Percentiles rank a stretch among this genome's conserved stretches.
phyloP scores from a whole-genome alignment of 1,140 invertebrate genomes.

The Drosophila orosa region DNA sequence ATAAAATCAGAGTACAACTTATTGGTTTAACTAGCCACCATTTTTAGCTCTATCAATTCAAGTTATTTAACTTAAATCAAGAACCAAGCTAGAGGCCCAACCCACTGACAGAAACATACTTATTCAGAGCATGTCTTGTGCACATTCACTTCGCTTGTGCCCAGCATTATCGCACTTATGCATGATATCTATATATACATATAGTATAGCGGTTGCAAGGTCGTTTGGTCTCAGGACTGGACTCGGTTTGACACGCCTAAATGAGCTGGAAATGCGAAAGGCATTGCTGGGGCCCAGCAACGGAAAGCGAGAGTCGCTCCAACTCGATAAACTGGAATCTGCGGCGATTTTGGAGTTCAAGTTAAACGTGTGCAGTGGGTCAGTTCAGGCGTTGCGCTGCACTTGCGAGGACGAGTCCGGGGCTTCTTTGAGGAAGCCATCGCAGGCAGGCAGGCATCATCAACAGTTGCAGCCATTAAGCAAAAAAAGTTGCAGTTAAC shows the following conservation, averaged over 20 bases:
- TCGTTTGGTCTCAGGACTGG: constrained; percentile 74
- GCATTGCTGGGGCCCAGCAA: constrained; percentile 46
- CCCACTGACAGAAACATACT: constrained; percentile 59
- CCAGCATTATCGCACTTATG: constrained; percentile 46
- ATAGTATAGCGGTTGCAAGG: constrained; percentile 76
- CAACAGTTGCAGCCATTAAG: constrained; percentile 31
- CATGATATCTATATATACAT: constrained; percentile 37
- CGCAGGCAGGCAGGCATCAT: constrained; percentile 7
- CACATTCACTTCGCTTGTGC: constrained; percentile 70
- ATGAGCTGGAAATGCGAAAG: constrained; percentile 79
- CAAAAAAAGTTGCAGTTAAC: constrained; percentile 65
- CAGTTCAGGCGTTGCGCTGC: constrained; percentile 41
- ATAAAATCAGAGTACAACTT: neutral
- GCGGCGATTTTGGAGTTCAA: constrained; percentile 72
- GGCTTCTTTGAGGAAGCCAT: constrained; percentile 73
- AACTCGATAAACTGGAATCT: constrained; percentile 28
- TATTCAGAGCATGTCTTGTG: constrained; percentile 58
- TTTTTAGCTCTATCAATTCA: neutral
- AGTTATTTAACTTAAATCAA: constrained; percentile 10
- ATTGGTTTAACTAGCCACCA: neutral
- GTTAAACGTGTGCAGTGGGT: constrained; percentile 81
- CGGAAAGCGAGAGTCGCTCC: constrained; percentile 67
- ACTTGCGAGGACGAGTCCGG: constrained; percentile 54
- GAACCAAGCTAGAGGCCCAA: constrained; percentile 33
- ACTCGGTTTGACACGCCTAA: constrained; percentile 79